Evolutionary conservation across 2,113 vertebrate species (phyloP), one percentile per base, ranked within the genome.

Genomic region (Aspidoscelis tigris): DNA sequence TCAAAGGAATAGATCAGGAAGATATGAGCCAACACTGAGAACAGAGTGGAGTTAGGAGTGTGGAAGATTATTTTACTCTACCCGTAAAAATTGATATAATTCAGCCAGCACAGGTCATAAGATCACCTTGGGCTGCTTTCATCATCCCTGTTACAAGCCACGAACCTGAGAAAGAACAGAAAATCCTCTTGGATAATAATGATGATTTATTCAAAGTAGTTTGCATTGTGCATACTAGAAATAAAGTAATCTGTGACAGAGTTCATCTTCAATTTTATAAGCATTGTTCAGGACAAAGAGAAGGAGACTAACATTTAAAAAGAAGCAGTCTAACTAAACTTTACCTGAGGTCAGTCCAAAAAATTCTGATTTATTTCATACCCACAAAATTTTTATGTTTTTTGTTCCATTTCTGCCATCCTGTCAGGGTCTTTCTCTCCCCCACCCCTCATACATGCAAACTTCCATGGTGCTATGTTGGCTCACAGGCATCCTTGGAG

Each of bases 71-170:
- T 61, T 39, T 61, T n/a, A 79, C 61, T 66, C 26, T 80, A n/a
- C 26, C 61, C 75, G 71, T 44, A 76, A 87, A 84, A 8, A 47
- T 79, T 71, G 70, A 75, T 64, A 76, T 76, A 65, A 65, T 64
- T 82, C 58, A 66, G 18, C 81, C 24, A 75, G 77, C 55, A 79
- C 44, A 16, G 10, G 80, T 80, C n/a, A 65, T 39, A 84, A 79
- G 80, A 82, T 91, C 85, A 82, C 78, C 39, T 75, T 55, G 82
- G 86, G 85, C 72, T 33, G 26, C 70, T 84, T 26, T 21, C 74
- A 81, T 81, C 53, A 39, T 65, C 84, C 33, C 44, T 75, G 18
- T 85, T 85, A 53, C 43, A 75, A 68, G 9, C 26, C 41, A 77
- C 11, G 82, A 89, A 74, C 68, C 65, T 41, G 71, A 83, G 22